Percentiles rank a stretch among this genome's conserved stretches.
Conservation (phyloP, 2,113 vertebrate species). For the Zosterops pallidus region DNA sequence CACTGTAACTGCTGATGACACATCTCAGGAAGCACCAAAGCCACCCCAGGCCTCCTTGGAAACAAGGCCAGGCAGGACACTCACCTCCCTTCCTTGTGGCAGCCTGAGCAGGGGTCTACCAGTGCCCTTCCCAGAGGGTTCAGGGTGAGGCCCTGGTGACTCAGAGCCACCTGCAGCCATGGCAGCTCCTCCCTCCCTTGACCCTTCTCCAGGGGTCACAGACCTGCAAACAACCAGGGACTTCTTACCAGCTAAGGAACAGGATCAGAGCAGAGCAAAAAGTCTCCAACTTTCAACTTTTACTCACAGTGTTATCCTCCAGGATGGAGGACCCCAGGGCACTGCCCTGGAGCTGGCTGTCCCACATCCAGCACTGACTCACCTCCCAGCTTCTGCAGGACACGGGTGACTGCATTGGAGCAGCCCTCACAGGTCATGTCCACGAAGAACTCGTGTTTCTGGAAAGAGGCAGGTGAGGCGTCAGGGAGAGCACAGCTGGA, state of each 20-base stretch:
- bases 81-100: not conserved
- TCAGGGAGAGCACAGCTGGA: not conserved
- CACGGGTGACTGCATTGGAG: slow-evolving; percentile 84
- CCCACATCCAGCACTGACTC: slow-evolving; percentile 39
- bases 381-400: slow-evolving; percentile 88
- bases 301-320: not conserved
- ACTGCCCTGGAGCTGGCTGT: not conserved
- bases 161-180: not conserved
- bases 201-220: not conserved
- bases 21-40: not conserved
- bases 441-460: slow-evolving; percentile 95
- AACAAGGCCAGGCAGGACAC: not conserved
- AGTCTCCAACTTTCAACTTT: not conserved
- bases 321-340: not conserved
- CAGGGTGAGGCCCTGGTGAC: not conserved
- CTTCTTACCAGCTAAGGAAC: not conserved
- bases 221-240: not conserved
- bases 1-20: not conserved
- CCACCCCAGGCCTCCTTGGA: not conserved
- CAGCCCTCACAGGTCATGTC: slow-evolving; percentile 97
- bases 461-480: not conserved
- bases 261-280: not conserved
- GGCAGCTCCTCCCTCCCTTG: not conserved
- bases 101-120: not conserved
- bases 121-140: not conserved